Evolutionary conservation across 2,113 vertebrate genomes (phyloP), one percentile per base, ranked within the genome.

Genomic region (Chelonoidis abingdonii): DNA sequence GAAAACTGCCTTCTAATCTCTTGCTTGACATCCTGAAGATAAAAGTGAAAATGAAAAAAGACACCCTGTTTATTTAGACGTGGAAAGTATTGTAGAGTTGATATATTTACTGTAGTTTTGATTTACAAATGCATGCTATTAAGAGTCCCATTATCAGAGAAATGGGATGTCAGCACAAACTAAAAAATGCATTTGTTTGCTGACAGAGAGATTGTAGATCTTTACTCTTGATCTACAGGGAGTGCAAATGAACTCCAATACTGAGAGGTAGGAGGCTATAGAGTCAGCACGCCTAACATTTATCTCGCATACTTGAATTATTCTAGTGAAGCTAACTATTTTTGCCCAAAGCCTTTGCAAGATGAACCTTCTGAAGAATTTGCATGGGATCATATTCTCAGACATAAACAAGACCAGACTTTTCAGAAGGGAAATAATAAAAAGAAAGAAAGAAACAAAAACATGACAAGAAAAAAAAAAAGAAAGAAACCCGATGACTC

Each of bases 1-100:
- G 93, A 96, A 98, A 98, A 98, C 93, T 98, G 93, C 92, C 91
- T 98, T 97, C 97, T 97, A 96, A 97, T 98, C 97, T 98, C 94
- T 98, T 93, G 92, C 90, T 97, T 98, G 95, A 98, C 97, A 98
- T 97, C 86, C 95, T 86, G 95, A 97, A 97, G 96, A 97, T 96
- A 97, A 97, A 98, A 98, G 93, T 88, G 78, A 88, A 94, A 96
- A 89, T 95, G 76, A 96, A 94, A 94, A 97, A 92, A 21, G 94
- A 97, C 92, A 13, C 0, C 38, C 84, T 93, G 93, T 92, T 97
- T 98, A 93, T 97, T 97, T 98, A 96, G 96, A 94, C 96, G 93
- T n/a, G 86, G 95, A 89, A 97, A 97, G 87, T 93, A 97, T 44
- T 72, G 88, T 91, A 84, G 62, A 17, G 24, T 82, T 83, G 93